Evolutionary conservation across 1,140 invertebrate species (phyloP).

Genomic region (Dufourea novaeangliae): DNA sequence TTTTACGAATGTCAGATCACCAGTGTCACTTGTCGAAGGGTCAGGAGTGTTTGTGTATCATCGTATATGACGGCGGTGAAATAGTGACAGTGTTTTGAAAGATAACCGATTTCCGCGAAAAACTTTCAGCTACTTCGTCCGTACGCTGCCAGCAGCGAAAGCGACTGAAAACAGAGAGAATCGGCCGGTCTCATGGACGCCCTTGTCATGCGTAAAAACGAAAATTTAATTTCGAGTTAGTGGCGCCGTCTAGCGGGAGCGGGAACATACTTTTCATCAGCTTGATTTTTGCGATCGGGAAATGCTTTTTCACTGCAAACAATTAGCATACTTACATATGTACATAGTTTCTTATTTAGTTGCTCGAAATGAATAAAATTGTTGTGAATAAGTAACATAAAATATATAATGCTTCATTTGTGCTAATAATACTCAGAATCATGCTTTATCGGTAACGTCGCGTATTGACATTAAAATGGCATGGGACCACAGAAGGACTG

Average conservation of each 20-base stretch:
- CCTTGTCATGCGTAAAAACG: slow-evolving; percentile 48
- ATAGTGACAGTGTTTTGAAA: slow-evolving; percentile 13
- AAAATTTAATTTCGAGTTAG: slow-evolving; percentile 42
- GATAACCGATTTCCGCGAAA: slow-evolving; percentile 30
- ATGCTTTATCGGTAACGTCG: too few relatives aligned
- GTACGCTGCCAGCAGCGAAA: slow-evolving; percentile 72
- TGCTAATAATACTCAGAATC: too few relatives aligned
- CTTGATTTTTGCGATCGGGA: not conserved
- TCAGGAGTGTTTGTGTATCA: slow-evolving; percentile 17
- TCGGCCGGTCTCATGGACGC: slow-evolving; percentile 43
- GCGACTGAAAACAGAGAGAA: slow-evolving; percentile 66
- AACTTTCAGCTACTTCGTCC: slow-evolving; percentile 55
- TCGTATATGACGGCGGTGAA: slow-evolving; percentile 15
- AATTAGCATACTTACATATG: too few relatives aligned
- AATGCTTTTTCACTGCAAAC: too few relatives aligned
- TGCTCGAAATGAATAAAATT: too few relatives aligned
- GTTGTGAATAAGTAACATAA: too few relatives aligned
- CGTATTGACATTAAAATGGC: too few relatives aligned
- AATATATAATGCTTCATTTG: too few relatives aligned
- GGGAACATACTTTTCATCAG: slow-evolving; percentile 3
- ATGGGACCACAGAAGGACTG: too few relatives aligned
- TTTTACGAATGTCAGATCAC: slow-evolving; percentile 11
- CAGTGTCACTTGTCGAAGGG: slow-evolving; percentile 9
- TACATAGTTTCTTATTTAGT: too few relatives aligned
- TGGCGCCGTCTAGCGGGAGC: slow-evolving; percentile 56